Evolutionary conservation across 1,140 invertebrate genomes (phyloP), one percentile per base, ranked within the genome.

Genomic region (Chlorops oryzae): DNA sequence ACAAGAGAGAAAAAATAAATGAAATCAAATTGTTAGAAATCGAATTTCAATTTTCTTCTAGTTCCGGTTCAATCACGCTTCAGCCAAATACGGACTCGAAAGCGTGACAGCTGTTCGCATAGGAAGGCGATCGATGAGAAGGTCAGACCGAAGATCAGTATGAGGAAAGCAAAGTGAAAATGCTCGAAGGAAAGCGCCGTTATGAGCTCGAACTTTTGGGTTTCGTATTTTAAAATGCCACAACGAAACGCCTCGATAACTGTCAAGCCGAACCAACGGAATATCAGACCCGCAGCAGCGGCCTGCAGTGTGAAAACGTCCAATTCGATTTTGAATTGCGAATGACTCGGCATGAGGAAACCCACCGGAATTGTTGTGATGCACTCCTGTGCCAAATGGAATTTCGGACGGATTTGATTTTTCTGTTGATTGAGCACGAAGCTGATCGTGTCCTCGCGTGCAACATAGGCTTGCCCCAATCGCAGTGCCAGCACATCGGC

Each of bases 131-230:
- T n/a, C n/a, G n/a, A n/a, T n/a, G n/a, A n/a, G n/a, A n/a, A n/a
- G n/a, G n/a, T n/a, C n/a, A n/a, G n/a, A n/a, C n/a, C n/a, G n/a
- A n/a, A n/a, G n/a, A n/a, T n/a, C n/a, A n/a, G n/a, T n/a, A n/a
- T n/a, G n/a, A n/a, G n/a, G n/a, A n/a, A n/a, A n/a, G 47, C 52
- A 20, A 54, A 54, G 35, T 54, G 52, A 50, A 54, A 54, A 25
- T 54, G 48, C 21, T 45, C 3, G 13, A 35, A 15, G n/a, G 34
- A 15, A 3, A 35, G 34, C 18, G 34, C 13, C 9, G 18, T 15
- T 35, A 17, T 9, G 5, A 15, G 34, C 9, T 35, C 18, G n/a
- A 13, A 13, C 3, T 13, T 35, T 10, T 13, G 18, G n/a, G 34
- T 13, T 3, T 15, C 3, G 9, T 15, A 13, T 17, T 35, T 41